A percentile compares a stretch with the other conserved stretches of the same genome.
phyloP scores from a whole-genome alignment of 2,797 vertebrate genomes.

The Pseudochaenichthys georgianus region DNA sequence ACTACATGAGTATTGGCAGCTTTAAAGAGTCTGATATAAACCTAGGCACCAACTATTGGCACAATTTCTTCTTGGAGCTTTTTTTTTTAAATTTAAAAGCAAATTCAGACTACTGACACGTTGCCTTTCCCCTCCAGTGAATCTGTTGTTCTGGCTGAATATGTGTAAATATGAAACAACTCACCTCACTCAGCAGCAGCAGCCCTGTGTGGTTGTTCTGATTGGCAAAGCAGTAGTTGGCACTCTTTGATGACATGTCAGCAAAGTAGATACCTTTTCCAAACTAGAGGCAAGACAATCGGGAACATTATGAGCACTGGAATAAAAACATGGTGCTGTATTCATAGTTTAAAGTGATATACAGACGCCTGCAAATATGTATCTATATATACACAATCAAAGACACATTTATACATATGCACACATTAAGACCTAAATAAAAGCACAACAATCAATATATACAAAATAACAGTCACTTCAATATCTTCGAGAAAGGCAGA shows the following conservation, averaged over 20 bases:
- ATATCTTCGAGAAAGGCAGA: not conserved
- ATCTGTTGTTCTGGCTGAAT: not conserved
- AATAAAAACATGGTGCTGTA: not conserved
- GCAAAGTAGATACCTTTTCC: conserved; percentile 96
- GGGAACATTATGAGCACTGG: not conserved
- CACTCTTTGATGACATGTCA: conserved; percentile 95
- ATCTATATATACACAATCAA: too few relatives aligned
- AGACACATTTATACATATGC: too few relatives aligned
- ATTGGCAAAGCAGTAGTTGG: conserved; percentile 92
- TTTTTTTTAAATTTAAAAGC: not conserved
- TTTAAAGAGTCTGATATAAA: not conserved
- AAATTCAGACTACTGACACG: too few relatives aligned
- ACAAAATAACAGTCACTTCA: too few relatives aligned
- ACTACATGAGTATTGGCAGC: too few relatives aligned
- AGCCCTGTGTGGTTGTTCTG: conserved; percentile 84
- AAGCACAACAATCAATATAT: too few relatives aligned
- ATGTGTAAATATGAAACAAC: not conserved
- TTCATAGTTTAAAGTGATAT: not conserved
- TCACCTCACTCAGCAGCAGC: conserved; percentile 90
- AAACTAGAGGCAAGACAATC: conserved; percentile 81
- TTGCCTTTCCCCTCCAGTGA: not conserved
- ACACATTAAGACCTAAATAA: too few relatives aligned
- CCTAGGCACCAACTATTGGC: not conserved
- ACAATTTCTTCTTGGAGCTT: not conserved
- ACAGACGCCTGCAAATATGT: too few relatives aligned